Conservation (phyloP, 2,113 vertebrate species). For the Pionites leucogaster region DNA sequence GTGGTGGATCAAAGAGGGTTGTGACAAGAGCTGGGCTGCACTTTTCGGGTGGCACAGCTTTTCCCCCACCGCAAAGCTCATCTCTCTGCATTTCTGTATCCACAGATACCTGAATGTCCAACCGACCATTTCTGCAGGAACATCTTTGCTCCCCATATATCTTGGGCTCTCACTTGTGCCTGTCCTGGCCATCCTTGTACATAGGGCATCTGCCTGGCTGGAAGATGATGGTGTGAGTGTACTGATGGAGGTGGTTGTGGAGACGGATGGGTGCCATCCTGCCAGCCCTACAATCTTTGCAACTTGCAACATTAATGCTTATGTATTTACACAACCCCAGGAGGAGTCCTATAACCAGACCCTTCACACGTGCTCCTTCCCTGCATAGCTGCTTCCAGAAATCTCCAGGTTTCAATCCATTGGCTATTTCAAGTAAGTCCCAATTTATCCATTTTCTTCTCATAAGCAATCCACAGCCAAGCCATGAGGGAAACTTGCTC, state of each 20-base stretch:
- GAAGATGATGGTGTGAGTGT: background rate
- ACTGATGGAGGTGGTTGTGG: background rate
- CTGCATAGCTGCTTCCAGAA: background rate
- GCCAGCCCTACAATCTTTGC: background rate
- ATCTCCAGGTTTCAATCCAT: background rate
- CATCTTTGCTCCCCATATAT: accelerated
- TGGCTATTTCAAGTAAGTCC: background rate
- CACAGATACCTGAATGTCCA: background rate
- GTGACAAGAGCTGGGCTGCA: background rate
- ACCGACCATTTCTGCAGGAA: background rate
- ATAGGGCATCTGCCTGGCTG: background rate
- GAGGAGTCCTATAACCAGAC: background rate
- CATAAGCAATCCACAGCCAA: background rate
- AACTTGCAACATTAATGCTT: background rate
- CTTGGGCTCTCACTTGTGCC: background rate
- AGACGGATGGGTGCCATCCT: background rate
- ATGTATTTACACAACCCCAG: background rate
- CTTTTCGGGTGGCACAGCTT: background rate
- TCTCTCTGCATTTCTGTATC: background rate
- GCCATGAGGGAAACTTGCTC: background rate
- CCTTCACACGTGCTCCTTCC: background rate
- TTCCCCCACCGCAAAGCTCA: background rate
- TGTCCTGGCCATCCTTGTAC: background rate
- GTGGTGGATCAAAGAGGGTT: background rate
- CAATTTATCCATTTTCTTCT: background rate